These are phyloP conservation scores for Steinernema carpocapsae DNA, from an alignment of 2,888 invertebrate species.

Conservation along the genomic window DNA sequence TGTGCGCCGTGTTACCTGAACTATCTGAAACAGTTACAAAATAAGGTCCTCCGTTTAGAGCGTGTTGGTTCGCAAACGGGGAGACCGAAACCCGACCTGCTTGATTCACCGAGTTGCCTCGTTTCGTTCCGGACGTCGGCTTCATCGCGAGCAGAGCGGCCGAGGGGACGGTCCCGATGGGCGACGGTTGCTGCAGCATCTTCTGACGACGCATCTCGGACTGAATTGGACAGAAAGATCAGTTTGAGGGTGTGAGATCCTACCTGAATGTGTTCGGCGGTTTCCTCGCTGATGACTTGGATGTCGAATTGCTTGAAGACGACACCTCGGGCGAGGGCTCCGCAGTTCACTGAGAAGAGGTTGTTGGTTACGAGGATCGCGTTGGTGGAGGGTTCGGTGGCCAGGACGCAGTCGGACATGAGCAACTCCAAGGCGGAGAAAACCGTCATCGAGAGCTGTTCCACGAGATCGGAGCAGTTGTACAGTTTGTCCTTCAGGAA, in stretches of 20 bases:
- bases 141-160: conserved; percentile 67
- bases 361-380: conserved; percentile 67
- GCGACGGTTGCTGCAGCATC: conserved; percentile 63
- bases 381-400: conserved; percentile 65
- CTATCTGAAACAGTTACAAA: conserved; percentile 32
- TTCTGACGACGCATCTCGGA: conserved; percentile 61
- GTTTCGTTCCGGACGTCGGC: conserved; percentile 64
- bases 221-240: conserved; percentile 38
- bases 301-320: conserved; percentile 66
- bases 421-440: conserved; percentile 65
- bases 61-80: conserved; percentile 19
- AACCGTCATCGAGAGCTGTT: conserved; percentile 59
- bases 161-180: conserved; percentile 55
- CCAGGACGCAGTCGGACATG: conserved; percentile 65
- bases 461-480: conserved; percentile 58
- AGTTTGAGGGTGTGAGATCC: neutral
- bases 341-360: conserved; percentile 63
- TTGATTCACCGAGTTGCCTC: conserved; percentile 49
- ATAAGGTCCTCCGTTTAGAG: conserved; percentile 37
- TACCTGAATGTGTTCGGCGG: conserved; percentile 63
- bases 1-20: conserved; percentile 61
- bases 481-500: conserved; percentile 56
- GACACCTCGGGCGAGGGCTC: conserved; percentile 63
- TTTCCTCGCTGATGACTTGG: conserved; percentile 66
- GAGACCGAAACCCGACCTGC: conserved; percentile 26